Percentiles rank a stretch among this genome's conserved stretches.
Evolutionary conservation across 1,140 invertebrate species (phyloP).

Genomic region (Temnothorax curvispinosus): DNA sequence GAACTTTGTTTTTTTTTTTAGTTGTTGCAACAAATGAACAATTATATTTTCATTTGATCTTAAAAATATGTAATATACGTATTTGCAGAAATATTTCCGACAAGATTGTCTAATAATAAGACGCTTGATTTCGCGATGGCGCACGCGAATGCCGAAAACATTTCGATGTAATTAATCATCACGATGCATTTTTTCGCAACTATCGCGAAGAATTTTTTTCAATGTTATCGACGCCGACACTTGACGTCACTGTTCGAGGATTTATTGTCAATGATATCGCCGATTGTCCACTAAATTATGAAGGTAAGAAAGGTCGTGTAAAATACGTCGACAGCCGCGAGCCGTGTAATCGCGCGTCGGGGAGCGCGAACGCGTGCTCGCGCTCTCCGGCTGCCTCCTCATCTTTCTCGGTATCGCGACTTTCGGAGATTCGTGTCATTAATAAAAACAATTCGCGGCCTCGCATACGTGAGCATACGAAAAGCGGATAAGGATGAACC

Average conservation of each 20-base stretch:
- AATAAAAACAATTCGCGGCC: slow-evolving; percentile 10
- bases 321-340: no score
- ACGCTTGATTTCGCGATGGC: background rate
- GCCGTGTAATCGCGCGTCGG: no score
- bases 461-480: background rate
- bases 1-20: no score
- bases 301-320: no score
- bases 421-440: slow-evolving; percentile 24
- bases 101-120: background rate
- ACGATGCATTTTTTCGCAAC: background rate
- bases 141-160: background rate
- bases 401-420: background rate
- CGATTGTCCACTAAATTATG: no score
- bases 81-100: background rate
- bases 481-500: background rate
- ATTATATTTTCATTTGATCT: no score
- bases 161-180: background rate
- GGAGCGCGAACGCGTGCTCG: no score
- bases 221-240: background rate
- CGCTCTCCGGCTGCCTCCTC: no score
- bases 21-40: no score
- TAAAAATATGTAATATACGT: no score
- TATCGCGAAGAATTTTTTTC: background rate
- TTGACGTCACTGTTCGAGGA: background rate
- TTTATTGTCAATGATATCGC: background rate